Evolutionary conservation across 2,113 vertebrate species (phyloP), one percentile per base, ranked within the genome.

Genomic region (Lampris incognitus): DNA sequence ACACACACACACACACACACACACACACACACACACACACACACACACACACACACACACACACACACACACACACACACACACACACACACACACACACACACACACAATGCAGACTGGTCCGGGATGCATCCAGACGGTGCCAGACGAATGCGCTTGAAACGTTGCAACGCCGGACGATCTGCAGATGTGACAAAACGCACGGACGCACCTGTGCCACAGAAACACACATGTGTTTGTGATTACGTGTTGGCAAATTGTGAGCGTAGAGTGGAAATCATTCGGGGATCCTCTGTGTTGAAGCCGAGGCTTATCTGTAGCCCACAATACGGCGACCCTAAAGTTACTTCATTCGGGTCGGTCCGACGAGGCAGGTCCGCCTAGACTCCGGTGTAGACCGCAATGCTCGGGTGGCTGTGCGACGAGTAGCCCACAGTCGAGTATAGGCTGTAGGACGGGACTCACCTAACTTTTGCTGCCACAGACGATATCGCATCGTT

Each of bases 401-500:
- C 52, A 42, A 13, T 6, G 1, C 6, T 48, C 9, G 9, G 46
- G 4, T 39, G 55, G 36, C 24, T 13, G 5, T 39, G n/a, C 13
- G 4, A 36, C 6, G n/a, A 5, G 24, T 8, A 13, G 4, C 44
- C 44, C 2, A 5, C 24, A 24, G 24, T 24, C 24, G 24, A 24
- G 24, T 24, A 24, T 24, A 24, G 24, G 24, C 4, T 54, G 9
- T 3, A 49, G 48, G n/a, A 38, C 41, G 10, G 37, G 72, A 93
- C 95, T 96, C 94, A 98, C 97, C 97, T 94, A 93, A 98, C 97
- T 97, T 98, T 98, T 87, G 97, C 96, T 81, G 97, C 97, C 92
- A 98, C 97, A n/a, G 97, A 97, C 74, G 96, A 98, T 92, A 97
- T 97, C 85, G 97, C 96, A 95, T 99, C 97, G 93, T 95, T 97